Percentiles rank a stretch among this genome's conserved stretches.
Evolutionary conservation across 2,888 invertebrate genomes (phyloP).

Genomic region (Drosophila stalkeri): DNA sequence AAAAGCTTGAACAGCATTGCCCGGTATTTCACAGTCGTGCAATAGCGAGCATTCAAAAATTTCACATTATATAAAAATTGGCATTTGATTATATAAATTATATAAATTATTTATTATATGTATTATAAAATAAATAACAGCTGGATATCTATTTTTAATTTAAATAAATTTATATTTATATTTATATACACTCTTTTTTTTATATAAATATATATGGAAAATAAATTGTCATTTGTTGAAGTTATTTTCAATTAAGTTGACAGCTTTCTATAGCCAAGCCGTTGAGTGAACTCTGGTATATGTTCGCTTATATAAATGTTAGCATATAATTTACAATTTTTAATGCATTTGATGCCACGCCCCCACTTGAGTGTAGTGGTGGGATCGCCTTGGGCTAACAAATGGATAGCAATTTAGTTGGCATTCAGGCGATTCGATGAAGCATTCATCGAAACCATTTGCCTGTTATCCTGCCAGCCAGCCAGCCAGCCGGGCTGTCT

Average conservation of each 20-base stretch:
- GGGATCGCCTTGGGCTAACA: conserved; percentile 27
- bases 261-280: not conserved
- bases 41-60: not conserved
- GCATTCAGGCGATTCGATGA: conserved; percentile 58
- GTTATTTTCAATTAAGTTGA: not conserved
- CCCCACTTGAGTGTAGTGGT: conserved; percentile 11
- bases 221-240: not conserved
- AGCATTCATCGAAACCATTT: conserved; percentile 46
- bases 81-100: too few relatives aligned
- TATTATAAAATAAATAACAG: too few relatives aligned
- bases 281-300: too few relatives aligned
- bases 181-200: not conserved
- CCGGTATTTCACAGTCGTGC: not conserved
- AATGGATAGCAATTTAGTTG: conserved; percentile 62
- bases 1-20: not conserved
- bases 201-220: not conserved
- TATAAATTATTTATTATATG: too few relatives aligned
- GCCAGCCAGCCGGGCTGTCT: conserved; percentile 4
- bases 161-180: not conserved
- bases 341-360: conserved; percentile 19
- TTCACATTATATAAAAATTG: too few relatives aligned
- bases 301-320: conserved; percentile 1
- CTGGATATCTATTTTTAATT: not conserved
- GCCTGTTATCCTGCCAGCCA: conserved; percentile 18
- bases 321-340: conserved; percentile 44